Evolutionary conservation across 2,797 vertebrate species (phyloP).

Genomic region (Rhinichthys osculus): DNA sequence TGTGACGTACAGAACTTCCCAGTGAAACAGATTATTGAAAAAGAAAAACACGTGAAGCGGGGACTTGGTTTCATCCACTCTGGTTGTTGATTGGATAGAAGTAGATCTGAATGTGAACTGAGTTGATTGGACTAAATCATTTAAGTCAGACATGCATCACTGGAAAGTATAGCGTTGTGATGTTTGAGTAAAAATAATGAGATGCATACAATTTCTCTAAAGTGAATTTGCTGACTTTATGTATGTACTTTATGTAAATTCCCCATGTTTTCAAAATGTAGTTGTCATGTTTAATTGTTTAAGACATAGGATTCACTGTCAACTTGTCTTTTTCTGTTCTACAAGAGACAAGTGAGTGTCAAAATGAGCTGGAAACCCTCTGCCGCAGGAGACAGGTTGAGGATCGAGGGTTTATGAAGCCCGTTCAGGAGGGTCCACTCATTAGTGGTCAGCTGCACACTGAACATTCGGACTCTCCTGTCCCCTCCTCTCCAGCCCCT

Average conservation of each 20-base stretch:
- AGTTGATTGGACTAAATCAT: too few relatives aligned
- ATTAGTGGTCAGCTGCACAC: conserved; percentile 51
- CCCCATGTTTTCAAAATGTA: neutral
- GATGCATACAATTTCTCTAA: neutral
- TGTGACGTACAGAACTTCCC: neutral
- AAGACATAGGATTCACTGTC: neutral
- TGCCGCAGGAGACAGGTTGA: conserved; percentile 33
- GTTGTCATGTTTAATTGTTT: neutral
- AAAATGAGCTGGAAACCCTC: conserved; percentile 37
- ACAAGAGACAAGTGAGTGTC: neutral
- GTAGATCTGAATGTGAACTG: too few relatives aligned
- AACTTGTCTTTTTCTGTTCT: neutral
- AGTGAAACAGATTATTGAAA: neutral
- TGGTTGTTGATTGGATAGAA: neutral
- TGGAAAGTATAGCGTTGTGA: neutral
- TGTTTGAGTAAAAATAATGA: neutral
- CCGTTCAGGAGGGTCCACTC: conserved; percentile 33
- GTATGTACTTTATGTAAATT: neutral
- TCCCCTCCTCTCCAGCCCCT: conserved; percentile 62
- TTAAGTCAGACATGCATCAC: neutral
- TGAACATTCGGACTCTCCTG: conserved; percentile 60
- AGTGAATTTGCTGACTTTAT: neutral
- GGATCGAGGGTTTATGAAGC: conserved; percentile 4
- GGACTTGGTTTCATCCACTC: too few relatives aligned
- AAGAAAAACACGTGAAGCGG: neutral